phyloP scores from a whole-genome alignment of 53 echinoderm and acorn worm genomes.

The Henricia sp. region DNA sequence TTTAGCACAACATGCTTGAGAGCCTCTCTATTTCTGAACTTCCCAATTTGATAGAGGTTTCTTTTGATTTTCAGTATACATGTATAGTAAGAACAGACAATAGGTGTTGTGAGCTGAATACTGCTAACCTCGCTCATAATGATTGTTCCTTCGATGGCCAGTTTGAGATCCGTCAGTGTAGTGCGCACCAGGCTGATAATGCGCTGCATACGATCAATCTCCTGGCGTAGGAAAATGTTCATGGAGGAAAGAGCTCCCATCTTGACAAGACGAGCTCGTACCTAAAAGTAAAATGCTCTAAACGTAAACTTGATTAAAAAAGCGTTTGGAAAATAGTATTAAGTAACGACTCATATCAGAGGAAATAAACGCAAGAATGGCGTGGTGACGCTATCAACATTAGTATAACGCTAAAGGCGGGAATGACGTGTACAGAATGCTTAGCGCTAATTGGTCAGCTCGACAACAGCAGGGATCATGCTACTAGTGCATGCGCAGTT shows the following conservation, averaged over 20 bases:
- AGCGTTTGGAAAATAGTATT: too few relatives aligned
- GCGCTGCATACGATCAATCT: constrained; percentile 98
- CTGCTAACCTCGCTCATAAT: constrained; percentile 98
- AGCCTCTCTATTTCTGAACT: too few relatives aligned
- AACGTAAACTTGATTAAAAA: not conserved
- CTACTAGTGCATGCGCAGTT: too few relatives aligned
- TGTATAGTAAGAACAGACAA: not conserved
- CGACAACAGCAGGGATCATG: too few relatives aligned
- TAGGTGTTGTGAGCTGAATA: not conserved
- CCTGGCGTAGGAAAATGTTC: constrained; percentile 98
- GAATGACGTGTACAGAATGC: too few relatives aligned
- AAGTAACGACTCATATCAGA: not conserved
- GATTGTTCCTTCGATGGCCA: constrained; percentile 99
- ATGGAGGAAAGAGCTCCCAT: constrained; percentile 98
- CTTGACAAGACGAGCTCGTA: constrained; percentile 93
- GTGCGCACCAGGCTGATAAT: constrained; percentile 89
- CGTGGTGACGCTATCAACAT: too few relatives aligned
- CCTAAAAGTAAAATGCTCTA: constrained; percentile 51
- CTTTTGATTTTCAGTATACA: not conserved
- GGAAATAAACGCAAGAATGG: not conserved
- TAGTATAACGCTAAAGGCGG: too few relatives aligned
- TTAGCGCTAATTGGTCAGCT: too few relatives aligned
- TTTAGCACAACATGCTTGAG: not conserved
- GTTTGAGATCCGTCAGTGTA: constrained; percentile 88
- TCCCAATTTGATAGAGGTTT: too few relatives aligned